Evolutionary conservation across 2,888 invertebrate species (phyloP).

Genomic region (Acleris emargana): DNA sequence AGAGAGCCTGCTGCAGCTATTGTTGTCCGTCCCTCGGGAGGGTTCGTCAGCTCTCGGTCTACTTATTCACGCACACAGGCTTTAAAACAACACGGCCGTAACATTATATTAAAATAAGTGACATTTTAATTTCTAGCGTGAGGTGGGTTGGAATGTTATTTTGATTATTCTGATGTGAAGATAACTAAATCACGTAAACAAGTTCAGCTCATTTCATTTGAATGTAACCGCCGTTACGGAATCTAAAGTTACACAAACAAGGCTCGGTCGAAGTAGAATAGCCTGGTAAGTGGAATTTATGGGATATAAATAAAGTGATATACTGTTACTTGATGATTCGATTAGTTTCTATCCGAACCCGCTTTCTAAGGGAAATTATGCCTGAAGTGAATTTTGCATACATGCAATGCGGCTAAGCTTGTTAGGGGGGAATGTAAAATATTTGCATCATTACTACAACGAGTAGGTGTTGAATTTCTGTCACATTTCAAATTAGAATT

Average conservation of each 20-base stretch:
- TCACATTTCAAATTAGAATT: background rate
- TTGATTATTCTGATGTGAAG: slow-evolving; percentile 5
- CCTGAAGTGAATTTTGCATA: slow-evolving; percentile 53
- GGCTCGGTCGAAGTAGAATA: background rate
- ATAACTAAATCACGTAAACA: slow-evolving; percentile 1
- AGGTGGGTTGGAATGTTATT: background rate
- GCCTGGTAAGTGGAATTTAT: slow-evolving; percentile 60
- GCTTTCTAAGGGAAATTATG: slow-evolving; percentile 74
- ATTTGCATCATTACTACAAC: background rate
- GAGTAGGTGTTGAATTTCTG: slow-evolving; percentile 9
- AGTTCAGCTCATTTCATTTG: background rate
- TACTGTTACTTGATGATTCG: slow-evolving; percentile 65
- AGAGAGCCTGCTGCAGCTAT: slow-evolving; percentile 72
- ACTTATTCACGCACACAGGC: slow-evolving; percentile 62
- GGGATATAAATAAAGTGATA: slow-evolving; percentile 61
- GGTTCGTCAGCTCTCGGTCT: slow-evolving; percentile 67
- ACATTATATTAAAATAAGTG: slow-evolving; percentile 6
- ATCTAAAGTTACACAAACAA: slow-evolving; percentile 11
- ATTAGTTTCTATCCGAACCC: slow-evolving; percentile 74
- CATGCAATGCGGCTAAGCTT: slow-evolving; percentile 19
- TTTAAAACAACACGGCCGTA: slow-evolving; percentile 41
- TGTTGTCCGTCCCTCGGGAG: slow-evolving; percentile 77
- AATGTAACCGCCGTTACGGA: slow-evolving; percentile 1
- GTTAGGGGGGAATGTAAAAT: slow-evolving; percentile 8
- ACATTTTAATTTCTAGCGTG: slow-evolving; percentile 7